Evolutionary conservation across 2,113 vertebrate species (phyloP), one percentile per base, ranked within the genome.

Genomic region (Xenus cinereus): DNA sequence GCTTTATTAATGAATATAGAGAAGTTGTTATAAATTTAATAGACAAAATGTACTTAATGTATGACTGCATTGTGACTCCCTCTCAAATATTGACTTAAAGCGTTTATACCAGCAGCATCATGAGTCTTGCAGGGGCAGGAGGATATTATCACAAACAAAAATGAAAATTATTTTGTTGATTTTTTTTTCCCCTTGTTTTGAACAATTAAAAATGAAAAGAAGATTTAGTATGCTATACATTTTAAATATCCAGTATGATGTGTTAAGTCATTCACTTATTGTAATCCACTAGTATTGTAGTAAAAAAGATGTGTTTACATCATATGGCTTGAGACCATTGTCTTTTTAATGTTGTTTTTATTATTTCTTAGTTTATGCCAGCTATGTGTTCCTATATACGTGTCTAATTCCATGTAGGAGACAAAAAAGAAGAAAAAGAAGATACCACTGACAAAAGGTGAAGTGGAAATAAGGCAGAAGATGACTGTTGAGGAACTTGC

Each of bases 401-500:
- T 95, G 45, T 94, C 83, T 87, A 22, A 93, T 89, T 93, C 72
- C 86, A 45, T 66, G 43, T 33, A 98, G 98, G 96, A 92, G 35
- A 75, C 89, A 43, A 95, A 90, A 95, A 74, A 45, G 50, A 82
- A 82, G 50, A 96, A 84, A 60, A 94, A 66, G 80, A 98, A 95
- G 69, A 8, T 83, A 5, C n/a, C 12, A 2, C 16, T 60, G 32
- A 59, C 72, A 9, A 98, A 97, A 92, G 98, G 98, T 87, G 98
- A 99, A 93, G 98, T 99, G 95, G 98, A 99, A 90, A 99, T 99
- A 94, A 97, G 54, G 69, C 96, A 93, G 77, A 93, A 74, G 60
- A 99, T 99, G 99, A 99, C 98, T 2, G 81, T 97, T 53, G 93
- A 96, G 32, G 98, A 98, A 1, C 98, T 99, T 21, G 98, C 99